These are phyloP conservation scores for Drosophila histrio DNA, from an alignment of 2,888 invertebrate genomes.

Conservation along the genomic window DNA sequence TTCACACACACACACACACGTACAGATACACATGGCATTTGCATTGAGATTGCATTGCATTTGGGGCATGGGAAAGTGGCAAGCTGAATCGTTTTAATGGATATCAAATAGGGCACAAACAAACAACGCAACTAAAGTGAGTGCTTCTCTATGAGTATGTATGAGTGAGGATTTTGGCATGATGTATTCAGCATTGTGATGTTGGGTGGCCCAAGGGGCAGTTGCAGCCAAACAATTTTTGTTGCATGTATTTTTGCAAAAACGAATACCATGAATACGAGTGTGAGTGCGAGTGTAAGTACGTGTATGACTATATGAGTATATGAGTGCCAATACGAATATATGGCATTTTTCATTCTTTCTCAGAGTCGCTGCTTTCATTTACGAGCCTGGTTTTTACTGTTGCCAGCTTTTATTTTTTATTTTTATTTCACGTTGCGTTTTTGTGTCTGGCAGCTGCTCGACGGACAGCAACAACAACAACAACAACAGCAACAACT, in stretches of 20 bases:
- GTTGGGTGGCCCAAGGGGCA: constrained; percentile 28
- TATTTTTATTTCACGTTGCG: constrained; percentile 40
- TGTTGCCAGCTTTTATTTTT: constrained; percentile 59
- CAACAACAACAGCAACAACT: constrained; percentile 41
- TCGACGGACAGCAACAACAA: constrained; percentile 41
- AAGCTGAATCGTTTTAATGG: constrained; percentile 78
- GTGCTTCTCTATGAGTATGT: constrained; percentile 1
- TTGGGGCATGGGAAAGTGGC: constrained; percentile 42
- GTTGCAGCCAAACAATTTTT: constrained; percentile 25
- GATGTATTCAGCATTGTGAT: constrained; percentile 30
- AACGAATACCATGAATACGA: constrained; percentile 18
- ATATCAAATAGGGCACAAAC: constrained; percentile 77
- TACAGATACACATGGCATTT: constrained; percentile 34
- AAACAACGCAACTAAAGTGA: constrained; percentile 44
- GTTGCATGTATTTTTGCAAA: constrained; percentile 22
- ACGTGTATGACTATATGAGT: constrained; percentile 8
- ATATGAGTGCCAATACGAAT: constrained; percentile 8
- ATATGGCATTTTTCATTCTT: constrained; percentile 54
- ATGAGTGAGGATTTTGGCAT: constrained; percentile 12
- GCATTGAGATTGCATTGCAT: constrained; percentile 56
- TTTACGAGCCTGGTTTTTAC: constrained; percentile 76
- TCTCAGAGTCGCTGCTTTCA: constrained; percentile 52
- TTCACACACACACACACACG: constrained; percentile 10
- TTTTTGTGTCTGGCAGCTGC: constrained; percentile 77
- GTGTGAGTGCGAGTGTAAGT: constrained; percentile 5